Evolutionary conservation across 2,113 vertebrate species (phyloP), one percentile per base, ranked within the genome.

Genomic region (Lucifuga dentata): DNA sequence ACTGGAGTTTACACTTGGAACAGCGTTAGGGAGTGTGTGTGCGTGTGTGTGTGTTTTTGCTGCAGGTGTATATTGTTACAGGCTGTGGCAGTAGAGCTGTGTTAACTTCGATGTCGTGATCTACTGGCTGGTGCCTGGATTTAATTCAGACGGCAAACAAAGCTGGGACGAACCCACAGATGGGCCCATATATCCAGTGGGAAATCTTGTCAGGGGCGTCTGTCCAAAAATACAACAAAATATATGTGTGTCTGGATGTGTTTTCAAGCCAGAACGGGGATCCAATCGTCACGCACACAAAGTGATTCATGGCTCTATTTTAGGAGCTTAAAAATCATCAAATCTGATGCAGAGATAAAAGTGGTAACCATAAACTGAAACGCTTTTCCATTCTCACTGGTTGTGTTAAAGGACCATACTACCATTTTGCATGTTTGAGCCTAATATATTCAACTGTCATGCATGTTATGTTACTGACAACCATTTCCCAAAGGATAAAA

Each of bases 151-250:
- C 10, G 20, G 62, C 61, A 72, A 78, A 83, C 67, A 78, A 79
- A 79, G 73, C 68, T 3, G 12, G 53, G 55, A 56, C 24, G 11
- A 72, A 68, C 48, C 73, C 74, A 75, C 83, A 86, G 83, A 83
- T 88, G 86, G 71, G 68, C 67, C 55, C 59, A 57, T 73, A 48
- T 43, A 68, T 71, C 83, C 68, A 57, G 53, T 57, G 83, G 83
- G 85, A 85, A 83, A 82, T 87, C 81, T 76, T 38, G 57, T 61
- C 67, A 70, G 49, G 63, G 66, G 69, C 73, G 73, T 53, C 62
- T 15, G 16, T 68, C 68, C 76, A 82, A 58, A 58, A 63, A 23
- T 48, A 45, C 38, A 11, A 44, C 21, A 32, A 13, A 57, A 50
- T 38, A 33, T 23, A 16, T 21, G 26, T 29, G 26, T 48, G 11